phyloP scores from a whole-genome alignment of 2,797 vertebrate genomes.

The Hydrophis major region DNA sequence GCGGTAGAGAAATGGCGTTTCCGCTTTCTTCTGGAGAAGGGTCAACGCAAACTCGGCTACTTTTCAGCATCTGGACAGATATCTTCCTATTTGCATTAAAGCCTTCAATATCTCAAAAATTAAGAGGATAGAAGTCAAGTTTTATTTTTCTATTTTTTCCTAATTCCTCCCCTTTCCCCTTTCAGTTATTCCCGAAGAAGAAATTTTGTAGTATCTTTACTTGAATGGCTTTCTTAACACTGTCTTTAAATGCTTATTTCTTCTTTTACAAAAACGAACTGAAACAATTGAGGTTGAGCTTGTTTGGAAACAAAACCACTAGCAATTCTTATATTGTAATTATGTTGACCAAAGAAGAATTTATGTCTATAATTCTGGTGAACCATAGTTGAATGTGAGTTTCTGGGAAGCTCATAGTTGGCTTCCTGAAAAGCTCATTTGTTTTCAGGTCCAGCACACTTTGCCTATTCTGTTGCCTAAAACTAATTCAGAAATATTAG shows the following conservation, averaged over 20 bases:
- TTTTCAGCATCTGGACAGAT: not conserved
- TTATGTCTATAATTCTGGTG: not conserved
- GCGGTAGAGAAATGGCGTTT: not conserved
- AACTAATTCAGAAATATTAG: not conserved
- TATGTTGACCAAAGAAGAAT: not conserved
- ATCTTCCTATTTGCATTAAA: not conserved
- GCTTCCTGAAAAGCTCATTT: not conserved
- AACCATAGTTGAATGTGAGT: not conserved
- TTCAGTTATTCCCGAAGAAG: not conserved
- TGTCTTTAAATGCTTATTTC: not conserved
- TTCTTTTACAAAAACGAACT: not conserved
- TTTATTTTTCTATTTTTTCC: too few species aligned
- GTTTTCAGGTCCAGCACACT: not conserved
- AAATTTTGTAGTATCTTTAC: not conserved
- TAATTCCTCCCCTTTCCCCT: too few species aligned
- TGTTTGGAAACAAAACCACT: not conserved
- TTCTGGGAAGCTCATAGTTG: not conserved
- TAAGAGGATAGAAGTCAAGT: not conserved
- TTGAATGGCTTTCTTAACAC: not conserved
- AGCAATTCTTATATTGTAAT: not conserved
- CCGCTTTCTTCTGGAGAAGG: not conserved
- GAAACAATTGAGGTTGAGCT: not conserved
- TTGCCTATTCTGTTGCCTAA: not conserved
- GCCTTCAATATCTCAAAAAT: not conserved
- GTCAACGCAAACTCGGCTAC: not conserved